Base-by-base conservation (phyloP, 2,797 vertebrate genomes). In the Poliocrania exsul region DNA sequence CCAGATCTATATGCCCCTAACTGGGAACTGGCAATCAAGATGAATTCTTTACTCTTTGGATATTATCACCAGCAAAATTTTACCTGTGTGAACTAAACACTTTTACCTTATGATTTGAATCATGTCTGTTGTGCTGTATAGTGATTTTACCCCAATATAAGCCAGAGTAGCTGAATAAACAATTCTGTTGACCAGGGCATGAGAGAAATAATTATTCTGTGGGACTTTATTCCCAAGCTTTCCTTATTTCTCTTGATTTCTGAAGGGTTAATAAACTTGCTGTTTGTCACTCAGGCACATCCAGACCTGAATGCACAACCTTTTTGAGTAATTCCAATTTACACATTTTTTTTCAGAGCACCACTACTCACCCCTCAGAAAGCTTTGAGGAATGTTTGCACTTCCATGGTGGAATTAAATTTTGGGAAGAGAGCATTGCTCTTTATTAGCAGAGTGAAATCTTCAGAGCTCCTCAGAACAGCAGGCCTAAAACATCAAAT, bases 381-480 rank as follows among this genome's bases (percentile, higher is more conserved):
- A 71, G 49, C 37, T 72, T 0, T 42, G 40, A 75, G 58, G 38
- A 92, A 73, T 49, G 23, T 84, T 93, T 81, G 56, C 58, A 96
- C 98, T 98, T 97, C 99, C 98, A 91, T 92, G 44, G 97, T 98
- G 49, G 97, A 98, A 96, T 98, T 98, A 96, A 99, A 99, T 31
- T 98, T 98, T 0, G 98, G 99, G 86, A 99, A 99, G 16, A 98
- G 90, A 64, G 99, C 97, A 71, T 98, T 99, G 94, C 98, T 99
- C 92, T 99, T 99, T 91, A 99, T 98, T 71, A 99, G 97, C 53
- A 99, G 98, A 0, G 99, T 99, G 96, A 99, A 99, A 97, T 99
- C 98, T 96, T 99, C 98, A 1, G 99, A 98, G 47, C 98, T 98
- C 53, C 95, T 97, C 91, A 99, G 92, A 96, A 99, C 88, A 16